These are phyloP conservation scores for Umimayanthus chanpuru DNA, from an alignment of 92 coral and sea anemone genomes.

Conservation along the genomic window DNA sequence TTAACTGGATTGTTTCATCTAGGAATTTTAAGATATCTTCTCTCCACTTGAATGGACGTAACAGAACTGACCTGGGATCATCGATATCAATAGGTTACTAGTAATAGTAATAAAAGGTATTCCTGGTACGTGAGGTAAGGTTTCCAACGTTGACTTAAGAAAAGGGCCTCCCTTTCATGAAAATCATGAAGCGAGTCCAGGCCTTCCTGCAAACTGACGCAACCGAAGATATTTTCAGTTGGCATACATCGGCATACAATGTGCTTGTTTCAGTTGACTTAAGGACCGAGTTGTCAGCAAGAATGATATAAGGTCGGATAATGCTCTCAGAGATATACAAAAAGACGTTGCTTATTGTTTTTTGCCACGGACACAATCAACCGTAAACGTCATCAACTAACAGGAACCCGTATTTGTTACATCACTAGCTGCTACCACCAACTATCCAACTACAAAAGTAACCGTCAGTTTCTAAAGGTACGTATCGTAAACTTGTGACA, in stretches of 20 bases:
- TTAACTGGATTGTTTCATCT: neutral
- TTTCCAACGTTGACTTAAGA: neutral
- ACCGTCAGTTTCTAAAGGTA: neutral
- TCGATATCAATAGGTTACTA: neutral
- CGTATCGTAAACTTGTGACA: neutral
- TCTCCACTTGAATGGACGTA: neutral
- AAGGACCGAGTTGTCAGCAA: too few relatives aligned
- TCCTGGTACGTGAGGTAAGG: neutral
- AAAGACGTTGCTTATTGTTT: too few relatives aligned
- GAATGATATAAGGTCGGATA: too few relatives aligned
- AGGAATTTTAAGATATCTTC: neutral
- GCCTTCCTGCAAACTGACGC: too few relatives aligned
- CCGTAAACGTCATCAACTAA: neutral
- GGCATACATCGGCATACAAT: too few relatives aligned
- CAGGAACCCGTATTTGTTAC: neutral
- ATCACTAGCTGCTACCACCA: neutral
- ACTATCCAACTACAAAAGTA: neutral
- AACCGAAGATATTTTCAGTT: too few relatives aligned
- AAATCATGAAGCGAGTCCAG: too few relatives aligned
- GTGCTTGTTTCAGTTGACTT: too few relatives aligned
- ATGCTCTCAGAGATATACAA: too few relatives aligned
- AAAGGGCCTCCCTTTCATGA: neutral
- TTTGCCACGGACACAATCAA: neutral
- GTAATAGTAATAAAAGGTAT: neutral
- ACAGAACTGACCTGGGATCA: neutral